A percentile compares a stretch with the other conserved stretches of the same genome.
These are phyloP conservation scores for Equus quagga DNA, from an alignment of 2,113 vertebrate genomes.

Conservation along the genomic window DNA sequence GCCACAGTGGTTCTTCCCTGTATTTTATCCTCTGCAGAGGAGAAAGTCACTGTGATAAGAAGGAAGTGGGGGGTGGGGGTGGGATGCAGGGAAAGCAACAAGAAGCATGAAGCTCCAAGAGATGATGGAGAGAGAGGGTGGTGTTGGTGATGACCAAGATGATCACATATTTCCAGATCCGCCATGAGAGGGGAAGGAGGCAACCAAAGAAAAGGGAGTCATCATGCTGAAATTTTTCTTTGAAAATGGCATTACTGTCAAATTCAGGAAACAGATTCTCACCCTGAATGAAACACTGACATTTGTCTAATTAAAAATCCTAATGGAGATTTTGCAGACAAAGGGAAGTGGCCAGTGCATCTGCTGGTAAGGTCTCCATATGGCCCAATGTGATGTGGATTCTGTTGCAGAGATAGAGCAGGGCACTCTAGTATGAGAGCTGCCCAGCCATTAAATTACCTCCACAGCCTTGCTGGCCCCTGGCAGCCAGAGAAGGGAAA, in stretches of 20 bases:
- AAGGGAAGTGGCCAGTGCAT: constrained; percentile 55
- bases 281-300: constrained; percentile 67
- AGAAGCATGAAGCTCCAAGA: not conserved
- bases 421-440: not conserved
- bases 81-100: not conserved
- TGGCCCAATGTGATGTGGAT: not conserved
- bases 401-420: constrained; percentile 17
- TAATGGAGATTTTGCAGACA: constrained; percentile 69
- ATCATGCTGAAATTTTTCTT: not conserved
- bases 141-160: not conserved
- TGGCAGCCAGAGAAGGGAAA: not conserved
- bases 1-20: not conserved
- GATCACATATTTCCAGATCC: not conserved
- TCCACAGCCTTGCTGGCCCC: not conserved
- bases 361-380: constrained; percentile 65
- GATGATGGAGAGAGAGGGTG: not conserved
- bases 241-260: constrained; percentile 66
- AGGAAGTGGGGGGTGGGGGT: not conserved
- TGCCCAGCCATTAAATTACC: constrained; percentile 56
- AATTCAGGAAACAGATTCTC: constrained; percentile 68
- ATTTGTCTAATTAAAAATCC: constrained; percentile 78
- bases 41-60: not conserved
- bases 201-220: not conserved
- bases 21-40: not conserved
- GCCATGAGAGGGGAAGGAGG: not conserved